phyloP scores from a whole-genome alignment of 2,888 invertebrate genomes.

The Nymphalis c-album region DNA sequence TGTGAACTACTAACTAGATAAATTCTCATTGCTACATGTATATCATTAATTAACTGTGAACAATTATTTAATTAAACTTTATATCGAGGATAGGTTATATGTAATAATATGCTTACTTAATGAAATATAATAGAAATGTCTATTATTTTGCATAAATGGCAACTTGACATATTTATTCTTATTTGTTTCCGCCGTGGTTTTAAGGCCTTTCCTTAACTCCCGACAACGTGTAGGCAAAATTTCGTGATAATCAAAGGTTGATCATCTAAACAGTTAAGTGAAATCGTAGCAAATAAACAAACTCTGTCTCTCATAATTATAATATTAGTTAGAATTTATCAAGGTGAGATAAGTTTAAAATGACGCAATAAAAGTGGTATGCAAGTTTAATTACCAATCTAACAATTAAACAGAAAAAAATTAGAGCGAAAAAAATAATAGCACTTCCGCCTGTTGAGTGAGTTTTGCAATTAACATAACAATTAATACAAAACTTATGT shows the following conservation, averaged over 20 bases:
- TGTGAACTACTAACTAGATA: not conserved
- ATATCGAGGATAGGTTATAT: too few relatives aligned
- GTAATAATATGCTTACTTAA: too few relatives aligned
- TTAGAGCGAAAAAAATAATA: conserved; percentile 26
- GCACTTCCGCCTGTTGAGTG: not conserved
- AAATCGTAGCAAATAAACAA: too few relatives aligned
- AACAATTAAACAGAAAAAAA: conserved; percentile 15
- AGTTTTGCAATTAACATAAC: not conserved
- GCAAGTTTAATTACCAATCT: conserved; percentile 7
- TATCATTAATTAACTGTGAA: too few relatives aligned
- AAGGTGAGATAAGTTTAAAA: not conserved
- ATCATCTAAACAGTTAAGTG: too few relatives aligned
- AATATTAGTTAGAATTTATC: not conserved
- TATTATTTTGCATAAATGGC: not conserved
- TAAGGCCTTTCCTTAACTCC: too few relatives aligned
- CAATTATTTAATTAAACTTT: too few relatives aligned
- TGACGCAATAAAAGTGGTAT: not conserved
- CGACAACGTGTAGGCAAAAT: too few relatives aligned
- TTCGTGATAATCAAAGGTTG: too few relatives aligned
- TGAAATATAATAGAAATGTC: not conserved
- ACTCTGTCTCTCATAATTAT: too few relatives aligned
- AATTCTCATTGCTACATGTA: too few relatives aligned
- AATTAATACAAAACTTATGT: not conserved
- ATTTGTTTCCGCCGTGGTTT: not conserved
- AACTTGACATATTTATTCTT: not conserved